Evolutionary conservation across 2,797 vertebrate genomes (phyloP).

Genomic region (Clarias pachynema): DNA sequence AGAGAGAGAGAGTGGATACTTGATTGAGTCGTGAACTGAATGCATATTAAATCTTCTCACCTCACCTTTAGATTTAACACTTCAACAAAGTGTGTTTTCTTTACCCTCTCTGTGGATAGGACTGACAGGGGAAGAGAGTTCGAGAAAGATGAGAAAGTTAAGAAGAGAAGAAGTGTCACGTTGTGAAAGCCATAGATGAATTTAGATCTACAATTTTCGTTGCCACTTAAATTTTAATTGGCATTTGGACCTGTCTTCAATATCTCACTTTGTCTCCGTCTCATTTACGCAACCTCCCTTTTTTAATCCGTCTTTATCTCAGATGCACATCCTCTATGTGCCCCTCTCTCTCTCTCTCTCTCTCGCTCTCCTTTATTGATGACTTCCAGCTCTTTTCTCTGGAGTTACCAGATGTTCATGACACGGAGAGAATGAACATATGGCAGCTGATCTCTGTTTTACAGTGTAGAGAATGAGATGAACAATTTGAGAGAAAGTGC

Average conservation of each 20-base stretch:
- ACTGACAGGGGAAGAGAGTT: neutral
- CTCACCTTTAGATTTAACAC: slow-evolving; percentile 36
- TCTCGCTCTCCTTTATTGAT: slow-evolving; percentile 9
- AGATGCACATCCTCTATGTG: neutral
- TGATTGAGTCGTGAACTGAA: slow-evolving; percentile 23
- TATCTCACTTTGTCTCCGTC: slow-evolving; percentile 19
- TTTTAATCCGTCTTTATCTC: neutral
- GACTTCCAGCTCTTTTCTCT: slow-evolving; percentile 11
- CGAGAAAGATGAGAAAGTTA: neutral
- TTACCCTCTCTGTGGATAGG: neutral
- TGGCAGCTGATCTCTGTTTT: slow-evolving; percentile 32
- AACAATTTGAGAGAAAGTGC: neutral
- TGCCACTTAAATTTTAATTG: slow-evolving; percentile 2
- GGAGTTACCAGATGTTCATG: slow-evolving; percentile 39
- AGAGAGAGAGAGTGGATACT: neutral
- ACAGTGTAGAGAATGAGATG: slow-evolving; percentile 20
- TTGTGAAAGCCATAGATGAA: slow-evolving; percentile 31
- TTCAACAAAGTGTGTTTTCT: slow-evolving; percentile 14
- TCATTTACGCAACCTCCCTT: neutral
- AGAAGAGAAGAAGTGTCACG: neutral
- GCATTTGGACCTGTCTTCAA: slow-evolving; percentile 14
- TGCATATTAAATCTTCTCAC: slow-evolving; percentile 40
- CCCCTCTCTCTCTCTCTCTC: neutral
- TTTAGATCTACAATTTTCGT: slow-evolving; percentile 6
- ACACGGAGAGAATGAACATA: slow-evolving; percentile 16